phyloP scores from a whole-genome alignment of 2,888 invertebrate species.

The Synergus itoensis region DNA sequence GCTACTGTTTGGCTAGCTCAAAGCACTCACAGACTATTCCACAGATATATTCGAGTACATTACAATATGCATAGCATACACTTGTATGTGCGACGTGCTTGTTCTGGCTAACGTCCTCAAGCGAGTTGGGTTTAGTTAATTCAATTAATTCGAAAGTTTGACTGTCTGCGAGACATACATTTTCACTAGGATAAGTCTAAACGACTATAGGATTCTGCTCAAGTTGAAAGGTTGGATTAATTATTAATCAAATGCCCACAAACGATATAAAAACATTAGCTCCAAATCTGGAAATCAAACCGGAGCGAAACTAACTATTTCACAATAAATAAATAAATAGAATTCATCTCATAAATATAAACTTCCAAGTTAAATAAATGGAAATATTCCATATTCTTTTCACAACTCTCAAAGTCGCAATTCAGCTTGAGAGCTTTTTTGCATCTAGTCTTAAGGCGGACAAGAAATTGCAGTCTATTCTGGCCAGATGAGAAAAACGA shows the following conservation, averaged over 20 bases:
- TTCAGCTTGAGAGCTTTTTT: constrained; percentile 43
- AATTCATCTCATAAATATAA: too few species aligned
- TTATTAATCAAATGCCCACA: too few species aligned
- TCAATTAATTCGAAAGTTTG: constrained; percentile 39
- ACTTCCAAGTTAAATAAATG: too few species aligned
- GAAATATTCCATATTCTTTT: too few species aligned
- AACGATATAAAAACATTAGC: too few species aligned
- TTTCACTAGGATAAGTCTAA: constrained; percentile 12
- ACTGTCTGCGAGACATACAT: constrained; percentile 32
- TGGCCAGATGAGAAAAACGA: constrained; percentile 28
- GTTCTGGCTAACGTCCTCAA: constrained; percentile 21
- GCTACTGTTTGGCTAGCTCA: constrained; percentile 16
- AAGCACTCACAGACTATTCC: not conserved
- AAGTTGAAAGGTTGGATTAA: not conserved
- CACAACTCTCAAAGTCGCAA: constrained; percentile 35
- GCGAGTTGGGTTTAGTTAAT: constrained; percentile 32
- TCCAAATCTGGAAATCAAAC: too few species aligned
- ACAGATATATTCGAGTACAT: constrained; percentile 2
- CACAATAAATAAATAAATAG: too few species aligned
- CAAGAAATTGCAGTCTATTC: constrained; percentile 34
- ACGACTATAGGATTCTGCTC: not conserved
- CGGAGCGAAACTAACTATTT: too few species aligned
- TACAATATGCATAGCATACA: constrained; percentile 24
- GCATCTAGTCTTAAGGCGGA: constrained; percentile 41
- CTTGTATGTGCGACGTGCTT: constrained; percentile 18